phyloP scores from a whole-genome alignment of 2,888 invertebrate genomes.

The Drosophila acutilabella region DNA sequence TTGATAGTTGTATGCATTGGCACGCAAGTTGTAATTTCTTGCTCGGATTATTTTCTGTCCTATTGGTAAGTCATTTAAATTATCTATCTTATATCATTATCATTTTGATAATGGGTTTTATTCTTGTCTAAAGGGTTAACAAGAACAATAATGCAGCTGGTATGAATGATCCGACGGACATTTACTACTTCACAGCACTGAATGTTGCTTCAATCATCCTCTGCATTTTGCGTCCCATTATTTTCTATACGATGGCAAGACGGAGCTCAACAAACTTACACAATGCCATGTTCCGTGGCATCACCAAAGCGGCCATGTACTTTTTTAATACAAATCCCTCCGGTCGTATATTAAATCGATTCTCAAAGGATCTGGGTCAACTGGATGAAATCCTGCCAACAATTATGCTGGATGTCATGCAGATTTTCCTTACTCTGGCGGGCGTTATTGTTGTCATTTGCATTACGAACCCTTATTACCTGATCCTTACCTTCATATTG shows the following conservation, averaged over 20 bases:
- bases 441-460: conserved; percentile 93
- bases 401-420: conserved; percentile 85
- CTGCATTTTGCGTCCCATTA: conserved; percentile 82
- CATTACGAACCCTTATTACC: conserved; percentile 90
- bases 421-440: conserved; percentile 92
- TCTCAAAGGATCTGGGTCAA: conserved; percentile 93
- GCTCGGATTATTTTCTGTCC: conserved; percentile 92
- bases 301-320: conserved; percentile 91
- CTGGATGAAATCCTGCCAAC: conserved; percentile 85
- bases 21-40: conserved; percentile 90
- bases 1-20: conserved; percentile 88
- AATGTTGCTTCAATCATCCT: conserved; percentile 84
- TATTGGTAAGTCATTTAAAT: conserved; percentile 86
- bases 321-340: conserved; percentile 96
- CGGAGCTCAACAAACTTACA: conserved; percentile 92
- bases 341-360: conserved; percentile 93
- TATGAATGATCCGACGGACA: conserved; percentile 63
- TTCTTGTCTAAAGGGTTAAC: conserved; percentile 58
- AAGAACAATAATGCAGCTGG: conserved; percentile 54
- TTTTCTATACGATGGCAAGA: conserved; percentile 88
- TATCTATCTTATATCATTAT: background rate
- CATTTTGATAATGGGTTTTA: background rate
- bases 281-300: conserved; percentile 91
- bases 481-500: conserved; percentile 90
- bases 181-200: conserved; percentile 86